phyloP scores from a whole-genome alignment of 2,888 invertebrate genomes.

The Tetheella fluctuosa region DNA sequence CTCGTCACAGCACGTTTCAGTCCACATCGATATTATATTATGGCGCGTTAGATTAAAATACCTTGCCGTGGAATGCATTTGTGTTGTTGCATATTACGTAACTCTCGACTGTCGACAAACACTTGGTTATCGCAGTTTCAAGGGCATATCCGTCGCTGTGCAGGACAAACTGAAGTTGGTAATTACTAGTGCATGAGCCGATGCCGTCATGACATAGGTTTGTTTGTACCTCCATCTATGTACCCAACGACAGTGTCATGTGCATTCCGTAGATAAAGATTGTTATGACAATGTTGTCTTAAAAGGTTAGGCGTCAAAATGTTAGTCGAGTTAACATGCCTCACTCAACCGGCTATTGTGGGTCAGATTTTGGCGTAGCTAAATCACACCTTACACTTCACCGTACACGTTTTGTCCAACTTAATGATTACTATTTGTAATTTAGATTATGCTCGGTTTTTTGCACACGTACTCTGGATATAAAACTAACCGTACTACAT shows the following conservation, averaged over 20 bases:
- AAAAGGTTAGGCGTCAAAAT: background rate
- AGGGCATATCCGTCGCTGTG: constrained; percentile 51
- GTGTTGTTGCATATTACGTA: constrained; percentile 54
- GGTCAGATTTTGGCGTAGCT: constrained; percentile 6
- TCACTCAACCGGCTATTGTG: background rate
- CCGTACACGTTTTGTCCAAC: constrained; percentile 7
- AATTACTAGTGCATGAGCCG: constrained; percentile 58
- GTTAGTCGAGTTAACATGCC: background rate
- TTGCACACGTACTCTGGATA: constrained; percentile 13
- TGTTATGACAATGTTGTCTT: constrained; percentile 42
- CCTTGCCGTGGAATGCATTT: constrained; percentile 39
- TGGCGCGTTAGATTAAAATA: constrained; percentile 39
- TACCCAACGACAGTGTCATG: constrained; percentile 25
- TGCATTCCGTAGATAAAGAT: constrained; percentile 71
- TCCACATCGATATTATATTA: constrained; percentile 22
- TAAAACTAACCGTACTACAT: constrained; percentile 23
- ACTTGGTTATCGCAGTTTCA: constrained; percentile 65
- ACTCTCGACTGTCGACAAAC: constrained; percentile 54
- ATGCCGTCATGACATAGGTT: constrained; percentile 40
- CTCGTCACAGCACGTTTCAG: constrained; percentile 18
- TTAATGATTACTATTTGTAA: constrained; percentile 11
- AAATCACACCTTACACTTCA: constrained; percentile 8
- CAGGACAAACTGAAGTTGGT: constrained; percentile 51
- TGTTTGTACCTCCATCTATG: constrained; percentile 34
- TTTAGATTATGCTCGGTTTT: constrained; percentile 8